phyloP scores from a whole-genome alignment of 2,888 invertebrate genomes.

The Thelaira solivaga region DNA sequence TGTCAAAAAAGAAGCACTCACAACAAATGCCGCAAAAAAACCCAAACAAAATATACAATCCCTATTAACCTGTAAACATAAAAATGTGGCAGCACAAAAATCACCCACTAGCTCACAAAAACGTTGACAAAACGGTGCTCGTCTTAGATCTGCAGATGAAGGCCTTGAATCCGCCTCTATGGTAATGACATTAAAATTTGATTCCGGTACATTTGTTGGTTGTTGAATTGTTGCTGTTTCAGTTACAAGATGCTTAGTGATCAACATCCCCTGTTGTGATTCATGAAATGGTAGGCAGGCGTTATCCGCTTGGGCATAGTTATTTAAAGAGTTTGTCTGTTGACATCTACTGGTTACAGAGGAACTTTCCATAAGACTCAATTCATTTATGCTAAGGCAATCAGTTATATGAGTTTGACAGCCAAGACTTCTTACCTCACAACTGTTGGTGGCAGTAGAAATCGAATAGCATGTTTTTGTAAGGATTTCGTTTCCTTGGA shows the following conservation, averaged over 20 bases:
- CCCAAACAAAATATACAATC: constrained; percentile 74
- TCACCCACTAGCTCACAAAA: constrained; percentile 65
- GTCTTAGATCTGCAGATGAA: constrained; percentile 63
- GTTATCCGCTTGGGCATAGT: constrained; percentile 39
- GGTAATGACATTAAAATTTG: constrained; percentile 66
- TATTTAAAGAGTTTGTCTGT: constrained; percentile 37
- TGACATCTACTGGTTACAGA: constrained; percentile 13
- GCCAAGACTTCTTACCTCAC: constrained; percentile 5
- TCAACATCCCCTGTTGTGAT: background rate
- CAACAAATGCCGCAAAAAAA: constrained; percentile 73
- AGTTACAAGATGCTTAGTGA: background rate
- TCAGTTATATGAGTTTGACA: constrained; percentile 17
- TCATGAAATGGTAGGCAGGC: background rate
- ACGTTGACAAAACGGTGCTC: constrained; percentile 66
- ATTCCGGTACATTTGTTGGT: background rate
- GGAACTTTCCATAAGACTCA: constrained; percentile 20
- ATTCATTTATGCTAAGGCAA: background rate
- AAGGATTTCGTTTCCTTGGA: background rate
- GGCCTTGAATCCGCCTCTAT: constrained; percentile 68
- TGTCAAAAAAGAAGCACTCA: constrained; percentile 74
- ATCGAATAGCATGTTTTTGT: background rate
- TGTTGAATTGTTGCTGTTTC: background rate
- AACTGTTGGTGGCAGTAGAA: constrained; percentile 6
- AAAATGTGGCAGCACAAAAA: constrained; percentile 61
- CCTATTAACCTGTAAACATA: constrained; percentile 72